These are phyloP conservation scores for Acanthornis magna DNA, from an alignment of 2,797 vertebrate genomes.

Conservation along the genomic window DNA sequence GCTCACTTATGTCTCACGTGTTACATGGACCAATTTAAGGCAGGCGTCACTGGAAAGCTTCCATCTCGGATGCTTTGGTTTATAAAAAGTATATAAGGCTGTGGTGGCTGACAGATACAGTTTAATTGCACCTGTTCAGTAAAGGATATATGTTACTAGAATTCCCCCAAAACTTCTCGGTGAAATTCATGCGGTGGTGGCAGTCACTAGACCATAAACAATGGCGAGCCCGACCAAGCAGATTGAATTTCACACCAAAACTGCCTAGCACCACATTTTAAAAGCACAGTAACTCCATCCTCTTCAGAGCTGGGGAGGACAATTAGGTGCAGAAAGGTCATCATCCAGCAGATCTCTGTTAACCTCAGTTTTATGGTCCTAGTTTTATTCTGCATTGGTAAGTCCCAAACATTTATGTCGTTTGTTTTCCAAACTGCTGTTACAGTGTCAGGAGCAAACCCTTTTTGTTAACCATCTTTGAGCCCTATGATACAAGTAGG, in stretches of 20 bases:
- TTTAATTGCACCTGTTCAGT: slow-evolving; percentile 12
- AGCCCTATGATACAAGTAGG: neutral
- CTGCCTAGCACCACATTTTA: neutral
- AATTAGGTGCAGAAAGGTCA: neutral
- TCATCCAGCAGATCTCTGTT: neutral
- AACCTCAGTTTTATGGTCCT: neutral
- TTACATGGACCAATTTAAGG: fast-evolving
- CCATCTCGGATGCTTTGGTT: neutral
- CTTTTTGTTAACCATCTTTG: neutral
- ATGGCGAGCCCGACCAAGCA: neutral
- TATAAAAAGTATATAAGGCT: neutral
- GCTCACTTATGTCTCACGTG: fast-evolving
- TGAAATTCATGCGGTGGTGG: neutral
- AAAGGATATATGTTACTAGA: slow-evolving; percentile 42
- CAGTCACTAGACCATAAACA: neutral
- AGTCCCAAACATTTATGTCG: slow-evolving; percentile 69
- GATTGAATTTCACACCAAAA: slow-evolving; percentile 45
- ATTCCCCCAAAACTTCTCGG: slow-evolving; percentile 74
- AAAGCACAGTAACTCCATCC: neutral
- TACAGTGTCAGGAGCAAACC: neutral
- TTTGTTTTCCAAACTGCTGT: slow-evolving; percentile 33
- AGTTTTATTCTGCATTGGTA: slow-evolving; percentile 45
- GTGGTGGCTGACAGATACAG: neutral
- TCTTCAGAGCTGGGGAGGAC: neutral
- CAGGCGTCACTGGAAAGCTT: fast-evolving